Conservation (phyloP, 2,113 vertebrate genomes). For the Sula dactylatra region DNA sequence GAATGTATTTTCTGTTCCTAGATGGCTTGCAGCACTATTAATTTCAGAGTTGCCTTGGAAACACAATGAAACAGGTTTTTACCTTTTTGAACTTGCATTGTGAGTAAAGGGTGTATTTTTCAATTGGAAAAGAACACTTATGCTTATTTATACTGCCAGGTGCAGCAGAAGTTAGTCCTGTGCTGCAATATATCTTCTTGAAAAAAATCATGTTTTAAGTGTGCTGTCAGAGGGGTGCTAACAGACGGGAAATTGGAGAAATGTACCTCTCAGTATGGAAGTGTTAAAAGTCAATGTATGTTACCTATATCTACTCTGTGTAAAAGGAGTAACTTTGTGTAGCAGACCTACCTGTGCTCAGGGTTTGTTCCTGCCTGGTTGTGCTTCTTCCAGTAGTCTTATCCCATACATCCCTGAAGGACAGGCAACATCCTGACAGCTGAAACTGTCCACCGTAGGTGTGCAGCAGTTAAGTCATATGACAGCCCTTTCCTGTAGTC, state of each 20-base stretch:
- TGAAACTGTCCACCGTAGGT: background rate
- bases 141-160: background rate
- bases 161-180: background rate
- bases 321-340: background rate
- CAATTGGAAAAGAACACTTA: background rate
- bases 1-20: background rate
- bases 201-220: background rate
- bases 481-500: background rate
- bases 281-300: background rate
- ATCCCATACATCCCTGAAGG: background rate
- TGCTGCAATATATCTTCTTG: background rate
- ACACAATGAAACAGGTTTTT: background rate
- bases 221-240: background rate
- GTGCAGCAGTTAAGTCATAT: fast-evolving
- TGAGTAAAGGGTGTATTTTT: background rate
- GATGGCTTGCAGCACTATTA: background rate
- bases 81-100: background rate
- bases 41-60: background rate
- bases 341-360: background rate
- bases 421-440: background rate
- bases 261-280: background rate
- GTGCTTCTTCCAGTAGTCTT: background rate
- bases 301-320: background rate
- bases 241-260: background rate
- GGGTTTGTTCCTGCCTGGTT: background rate